These are phyloP conservation scores for Pedionomus torquatus DNA, from an alignment of 2,113 vertebrate species.

Conservation along the genomic window DNA sequence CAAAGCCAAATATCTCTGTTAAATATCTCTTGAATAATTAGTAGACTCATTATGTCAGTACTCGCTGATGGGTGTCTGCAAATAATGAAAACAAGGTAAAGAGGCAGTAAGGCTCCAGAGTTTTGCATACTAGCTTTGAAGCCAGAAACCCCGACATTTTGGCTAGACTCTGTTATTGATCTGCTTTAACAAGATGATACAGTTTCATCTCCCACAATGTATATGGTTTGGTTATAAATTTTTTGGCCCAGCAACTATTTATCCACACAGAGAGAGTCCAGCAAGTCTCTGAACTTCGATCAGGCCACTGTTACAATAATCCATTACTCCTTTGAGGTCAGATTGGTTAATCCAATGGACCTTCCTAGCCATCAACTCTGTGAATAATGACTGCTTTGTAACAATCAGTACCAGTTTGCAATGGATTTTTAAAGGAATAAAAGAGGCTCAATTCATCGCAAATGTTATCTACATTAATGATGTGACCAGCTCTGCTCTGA, in stretches of 20 bases:
- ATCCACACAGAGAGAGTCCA: neutral
- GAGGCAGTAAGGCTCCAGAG: neutral
- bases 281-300: neutral
- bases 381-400: neutral
- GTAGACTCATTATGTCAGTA: neutral
- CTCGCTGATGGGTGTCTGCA: too few relatives aligned
- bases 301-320: neutral
- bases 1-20: rapidly evolving
- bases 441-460: neutral
- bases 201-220: neutral
- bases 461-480: neutral
- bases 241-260: neutral
- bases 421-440: neutral
- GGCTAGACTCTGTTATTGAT: neutral
- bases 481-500: neutral
- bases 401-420: neutral
- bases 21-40: neutral
- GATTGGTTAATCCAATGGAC: neutral
- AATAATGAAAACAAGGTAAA: neutral
- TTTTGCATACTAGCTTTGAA: rapidly evolving
- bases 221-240: neutral
- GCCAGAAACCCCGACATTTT: neutral
- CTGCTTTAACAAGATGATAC: neutral
- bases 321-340: neutral
- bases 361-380: neutral